Evolutionary conservation across 2,888 invertebrate species (phyloP), one percentile per base, ranked within the genome.

Genomic region (Bembecia ichneumoniformis): DNA sequence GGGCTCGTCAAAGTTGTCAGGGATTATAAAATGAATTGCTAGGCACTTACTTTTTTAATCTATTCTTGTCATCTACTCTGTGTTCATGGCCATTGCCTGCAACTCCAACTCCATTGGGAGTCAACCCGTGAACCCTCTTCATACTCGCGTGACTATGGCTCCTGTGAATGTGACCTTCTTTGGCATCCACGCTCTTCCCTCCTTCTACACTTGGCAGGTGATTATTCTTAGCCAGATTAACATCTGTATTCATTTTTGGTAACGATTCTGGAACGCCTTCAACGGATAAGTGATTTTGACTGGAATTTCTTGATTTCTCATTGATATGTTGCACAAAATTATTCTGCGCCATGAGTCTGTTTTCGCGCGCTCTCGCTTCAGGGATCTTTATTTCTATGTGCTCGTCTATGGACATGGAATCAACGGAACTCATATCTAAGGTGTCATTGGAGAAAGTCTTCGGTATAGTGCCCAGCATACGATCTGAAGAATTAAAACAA

Each of bases 351-450:
- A 88, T 81, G 1, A 84, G 66, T 17, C 88, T 68, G 65, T 88
- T 88, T 53, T 88, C 88, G 53, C 81, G 66, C n/a, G 67, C 87
- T 57, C 87, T 73, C 1, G 87, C 64, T 60, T 79, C 89, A 57
- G 68, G 92, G 81, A 78, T 88, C 57, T 88, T 88, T 61, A 90
- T 90, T 61, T 89, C 89, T 35, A 90, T 89, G 62, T 90, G 90
- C 52, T 89, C 89, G 58, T 88, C 89, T 51, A 86, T 66, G 1
- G 90, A 91, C 64, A 90, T 88, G 49, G 90, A 90, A 58, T 91
- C 91, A 47, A 91, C 87, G 45, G 91, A 91, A 59, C 90, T 91
- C 52, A 87, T 65, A 59, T 88, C 88, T 49, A 91, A 71, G 3
- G 91, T 91, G 59, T 90, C 91, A 59, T 91, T 90, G 57, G 90